phyloP scores from a whole-genome alignment of 1,140 invertebrate genomes.

The Danaus melanippus region DNA sequence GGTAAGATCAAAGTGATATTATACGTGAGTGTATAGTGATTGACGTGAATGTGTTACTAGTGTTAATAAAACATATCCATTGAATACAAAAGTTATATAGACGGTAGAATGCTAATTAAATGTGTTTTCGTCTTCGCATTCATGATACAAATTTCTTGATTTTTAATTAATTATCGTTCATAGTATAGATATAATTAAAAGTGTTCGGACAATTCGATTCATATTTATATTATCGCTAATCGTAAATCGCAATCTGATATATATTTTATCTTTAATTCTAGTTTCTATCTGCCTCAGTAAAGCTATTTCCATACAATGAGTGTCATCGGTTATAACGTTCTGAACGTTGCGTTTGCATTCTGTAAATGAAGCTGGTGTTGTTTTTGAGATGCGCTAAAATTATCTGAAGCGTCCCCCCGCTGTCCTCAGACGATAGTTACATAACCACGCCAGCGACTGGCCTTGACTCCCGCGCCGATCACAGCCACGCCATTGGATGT shows the following conservation, averaged over 20 bases:
- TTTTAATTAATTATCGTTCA: no score
- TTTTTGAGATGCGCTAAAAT: constrained; percentile 57
- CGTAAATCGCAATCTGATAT: no score
- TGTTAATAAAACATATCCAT: constrained; percentile 10
- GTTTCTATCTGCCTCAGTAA: no score
- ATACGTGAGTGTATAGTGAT: constrained; percentile 49
- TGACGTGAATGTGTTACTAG: constrained; percentile 11
- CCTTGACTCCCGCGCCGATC: constrained; percentile 68
- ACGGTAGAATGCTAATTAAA: constrained; percentile 5
- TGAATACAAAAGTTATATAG: constrained; percentile 4
- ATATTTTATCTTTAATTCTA: no score
- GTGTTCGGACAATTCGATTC: no score
- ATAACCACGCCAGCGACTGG: constrained; percentile 58
- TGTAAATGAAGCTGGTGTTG: constrained; percentile 26
- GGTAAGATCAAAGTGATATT: constrained; percentile 51
- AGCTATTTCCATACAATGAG: constrained; percentile 7
- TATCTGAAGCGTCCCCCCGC: constrained; percentile 53
- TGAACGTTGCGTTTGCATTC: constrained; percentile 10
- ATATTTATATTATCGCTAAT: no score
- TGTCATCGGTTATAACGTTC: constrained; percentile 5
- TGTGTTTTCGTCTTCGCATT: background rate
- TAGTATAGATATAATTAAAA: no score
- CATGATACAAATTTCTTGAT: background rate
- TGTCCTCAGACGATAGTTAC: constrained; percentile 44
- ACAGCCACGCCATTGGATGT: constrained; percentile 39